phyloP scores from a whole-genome alignment of 2,888 invertebrate species.

The Junonia oenone region DNA sequence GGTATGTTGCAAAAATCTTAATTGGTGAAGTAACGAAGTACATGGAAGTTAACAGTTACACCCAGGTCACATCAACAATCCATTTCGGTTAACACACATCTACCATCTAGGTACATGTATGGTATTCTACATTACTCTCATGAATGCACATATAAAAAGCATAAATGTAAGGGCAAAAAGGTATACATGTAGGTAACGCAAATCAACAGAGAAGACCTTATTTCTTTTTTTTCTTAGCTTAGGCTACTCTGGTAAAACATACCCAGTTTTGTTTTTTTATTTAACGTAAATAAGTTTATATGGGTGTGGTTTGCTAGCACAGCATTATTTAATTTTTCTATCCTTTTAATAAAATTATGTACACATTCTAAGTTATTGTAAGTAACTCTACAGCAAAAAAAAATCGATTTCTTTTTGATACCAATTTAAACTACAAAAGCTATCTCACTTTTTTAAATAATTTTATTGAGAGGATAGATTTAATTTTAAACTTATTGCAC shows the following conservation, averaged over 20 bases:
- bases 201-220: constrained; percentile 48
- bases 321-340: constrained; percentile 61
- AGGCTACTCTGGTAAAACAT: constrained; percentile 74
- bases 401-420: no score
- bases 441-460: constrained; percentile 19
- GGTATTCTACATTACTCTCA: constrained; percentile 42
- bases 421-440: no score
- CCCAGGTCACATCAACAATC: constrained; percentile 77
- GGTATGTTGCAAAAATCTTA: constrained; percentile 51
- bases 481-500: constrained; percentile 73
- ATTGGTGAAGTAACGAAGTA: constrained; percentile 55
- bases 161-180: constrained; percentile 43
- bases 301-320: constrained; percentile 70
- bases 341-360: constrained; percentile 51
- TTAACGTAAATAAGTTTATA: constrained; percentile 15
- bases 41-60: constrained; percentile 53
- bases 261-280: constrained; percentile 31
- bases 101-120: constrained; percentile 44
- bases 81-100: constrained; percentile 48
- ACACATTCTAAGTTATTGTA: no score
- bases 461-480: constrained; percentile 56
- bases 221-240: constrained; percentile 70
- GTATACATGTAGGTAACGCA: constrained; percentile 39
- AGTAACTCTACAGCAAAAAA: no score
- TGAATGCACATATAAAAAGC: constrained; percentile 51